These are phyloP conservation scores for Lithophane leautieri DNA, from an alignment of 2,888 invertebrate genomes.

Conservation along the genomic window DNA sequence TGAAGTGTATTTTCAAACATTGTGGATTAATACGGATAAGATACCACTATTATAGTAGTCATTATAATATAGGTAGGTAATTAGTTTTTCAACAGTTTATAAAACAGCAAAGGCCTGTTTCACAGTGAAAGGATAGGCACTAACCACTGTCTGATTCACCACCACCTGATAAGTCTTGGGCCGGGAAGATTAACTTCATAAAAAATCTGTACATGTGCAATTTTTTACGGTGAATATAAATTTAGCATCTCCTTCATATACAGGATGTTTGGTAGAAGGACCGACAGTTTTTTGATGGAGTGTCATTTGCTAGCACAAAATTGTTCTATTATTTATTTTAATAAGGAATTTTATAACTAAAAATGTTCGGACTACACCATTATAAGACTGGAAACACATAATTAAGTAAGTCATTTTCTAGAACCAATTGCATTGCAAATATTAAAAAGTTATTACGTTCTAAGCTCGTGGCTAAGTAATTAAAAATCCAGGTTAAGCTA, in stretches of 20 bases:
- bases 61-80: conserved; percentile 9
- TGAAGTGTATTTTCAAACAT: conserved; percentile 19
- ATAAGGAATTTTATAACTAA: too few relatives aligned
- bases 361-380: too few relatives aligned
- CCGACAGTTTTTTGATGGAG: too few relatives aligned
- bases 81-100: not conserved
- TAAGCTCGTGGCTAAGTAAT: too few relatives aligned
- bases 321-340: too few relatives aligned
- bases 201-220: not conserved
- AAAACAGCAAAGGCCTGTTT: not conserved
- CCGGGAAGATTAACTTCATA: not conserved
- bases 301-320: too few relatives aligned
- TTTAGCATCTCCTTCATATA: not conserved
- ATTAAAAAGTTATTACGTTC: too few relatives aligned
- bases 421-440: too few relatives aligned
- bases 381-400: too few relatives aligned
- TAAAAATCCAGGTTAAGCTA: too few relatives aligned
- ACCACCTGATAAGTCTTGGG: conserved; percentile 4
- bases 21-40: conserved; percentile 11
- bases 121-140: not conserved
- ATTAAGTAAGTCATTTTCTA: too few relatives aligned
- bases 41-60: not conserved
- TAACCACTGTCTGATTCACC: not conserved
- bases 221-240: not conserved
- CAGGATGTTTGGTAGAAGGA: too few relatives aligned